These are phyloP conservation scores for Drosophila atripex DNA, from an alignment of 2,888 invertebrate genomes.

Conservation along the genomic window DNA sequence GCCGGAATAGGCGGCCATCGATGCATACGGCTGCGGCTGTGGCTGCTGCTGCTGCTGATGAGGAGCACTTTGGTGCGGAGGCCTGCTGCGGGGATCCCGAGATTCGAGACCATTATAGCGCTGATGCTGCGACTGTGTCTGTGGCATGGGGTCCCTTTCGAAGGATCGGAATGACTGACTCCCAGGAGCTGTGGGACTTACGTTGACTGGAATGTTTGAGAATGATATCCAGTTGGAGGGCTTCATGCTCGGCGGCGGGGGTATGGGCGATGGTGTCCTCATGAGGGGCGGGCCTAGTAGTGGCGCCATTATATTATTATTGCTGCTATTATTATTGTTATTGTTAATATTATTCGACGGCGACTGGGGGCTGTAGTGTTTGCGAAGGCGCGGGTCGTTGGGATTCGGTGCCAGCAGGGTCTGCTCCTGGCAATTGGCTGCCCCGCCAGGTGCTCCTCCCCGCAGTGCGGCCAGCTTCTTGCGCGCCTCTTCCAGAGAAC, in stretches of 20 bases:
- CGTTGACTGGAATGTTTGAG: constrained; percentile 2
- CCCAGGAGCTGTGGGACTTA: neutral
- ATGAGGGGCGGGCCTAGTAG: neutral
- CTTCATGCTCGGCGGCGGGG: constrained; percentile 20
- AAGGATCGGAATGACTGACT: neutral
- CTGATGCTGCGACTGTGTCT: neutral
- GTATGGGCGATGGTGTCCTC: constrained; percentile 15
- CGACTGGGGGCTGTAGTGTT: constrained; percentile 1
- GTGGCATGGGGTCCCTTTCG: neutral
- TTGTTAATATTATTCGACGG: neutral
- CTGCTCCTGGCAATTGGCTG: neutral
- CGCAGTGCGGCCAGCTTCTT: constrained; percentile 56
- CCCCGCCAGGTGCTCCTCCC: neutral
- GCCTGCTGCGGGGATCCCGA: neutral
- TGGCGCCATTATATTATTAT: neutral
- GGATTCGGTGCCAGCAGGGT: constrained; percentile 13
- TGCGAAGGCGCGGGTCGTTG: constrained; percentile 36
- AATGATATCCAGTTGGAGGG: constrained; percentile 8
- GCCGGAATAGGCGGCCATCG: constrained; percentile 3
- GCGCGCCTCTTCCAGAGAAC: constrained; percentile 55
- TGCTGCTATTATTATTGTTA: neutral
- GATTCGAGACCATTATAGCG: neutral
- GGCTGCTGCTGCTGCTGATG: constrained; percentile 14
- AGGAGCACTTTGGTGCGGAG: neutral
- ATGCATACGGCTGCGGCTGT: neutral